These are phyloP conservation scores for Alca torda DNA, from an alignment of 2,797 vertebrate species.

Conservation along the genomic window DNA sequence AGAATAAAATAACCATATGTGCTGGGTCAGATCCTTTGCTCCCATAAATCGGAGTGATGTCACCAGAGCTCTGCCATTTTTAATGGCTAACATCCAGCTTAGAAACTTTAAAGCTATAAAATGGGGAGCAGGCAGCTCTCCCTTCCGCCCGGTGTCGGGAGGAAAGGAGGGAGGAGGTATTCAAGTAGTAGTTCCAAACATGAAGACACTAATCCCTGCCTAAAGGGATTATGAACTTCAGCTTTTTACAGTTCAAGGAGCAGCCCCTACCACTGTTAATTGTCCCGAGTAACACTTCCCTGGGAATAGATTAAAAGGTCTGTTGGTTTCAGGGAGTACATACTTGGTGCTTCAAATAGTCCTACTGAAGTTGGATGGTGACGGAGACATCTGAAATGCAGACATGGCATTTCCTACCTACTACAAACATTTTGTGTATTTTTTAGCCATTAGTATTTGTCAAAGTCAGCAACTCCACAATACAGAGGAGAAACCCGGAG, in stretches of 20 bases:
- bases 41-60: fast-evolving
- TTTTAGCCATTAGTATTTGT: constrained; percentile 1
- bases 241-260: background rate
- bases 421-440: background rate
- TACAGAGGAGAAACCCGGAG: background rate
- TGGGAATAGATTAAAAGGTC: background rate
- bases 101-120: background rate
- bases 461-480: background rate
- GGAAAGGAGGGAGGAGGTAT: background rate
- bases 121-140: background rate
- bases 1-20: fast-evolving
- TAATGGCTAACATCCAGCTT: background rate
- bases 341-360: background rate
- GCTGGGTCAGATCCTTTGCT: background rate
- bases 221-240: constrained; percentile 2
- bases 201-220: background rate
- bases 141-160: fast-evolving
- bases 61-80: background rate
- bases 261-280: background rate
- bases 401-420: background rate
- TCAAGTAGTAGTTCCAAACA: background rate
- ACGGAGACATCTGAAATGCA: background rate
- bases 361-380: fast-evolving
- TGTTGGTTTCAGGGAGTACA: background rate
- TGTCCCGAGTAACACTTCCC: background rate